phyloP scores from a whole-genome alignment of 2,113 vertebrate genomes.

The Corynorhinus townsendii region DNA sequence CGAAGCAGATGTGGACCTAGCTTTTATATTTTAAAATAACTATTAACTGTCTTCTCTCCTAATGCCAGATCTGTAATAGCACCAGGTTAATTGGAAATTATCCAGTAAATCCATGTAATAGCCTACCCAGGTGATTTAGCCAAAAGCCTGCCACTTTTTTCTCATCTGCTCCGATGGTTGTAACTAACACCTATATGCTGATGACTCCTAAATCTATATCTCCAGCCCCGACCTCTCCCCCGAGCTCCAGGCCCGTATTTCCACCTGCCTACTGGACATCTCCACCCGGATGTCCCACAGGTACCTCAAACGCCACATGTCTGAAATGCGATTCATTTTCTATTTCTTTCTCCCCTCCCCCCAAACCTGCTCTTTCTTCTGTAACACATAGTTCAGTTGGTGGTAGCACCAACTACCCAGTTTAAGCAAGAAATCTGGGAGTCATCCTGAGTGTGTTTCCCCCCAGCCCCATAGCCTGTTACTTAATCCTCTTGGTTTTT shows the following conservation, averaged over 20 bases:
- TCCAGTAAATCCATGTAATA: constrained; percentile 36
- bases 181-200: constrained; percentile 75
- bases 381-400: not conserved
- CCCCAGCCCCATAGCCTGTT: not conserved
- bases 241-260: constrained; percentile 74
- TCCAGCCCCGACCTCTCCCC: constrained; percentile 76
- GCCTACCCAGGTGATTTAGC: constrained; percentile 53
- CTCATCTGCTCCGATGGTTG: constrained; percentile 68
- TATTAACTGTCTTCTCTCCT: constrained; percentile 42
- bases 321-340: constrained; percentile 68
- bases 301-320: constrained; percentile 74
- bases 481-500: constrained; percentile 28
- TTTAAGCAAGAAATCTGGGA: constrained; percentile 37
- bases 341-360: constrained; percentile 50
- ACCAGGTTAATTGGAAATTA: constrained; percentile 47
- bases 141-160: constrained; percentile 62
- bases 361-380: constrained; percentile 30
- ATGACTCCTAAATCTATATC: constrained; percentile 74
- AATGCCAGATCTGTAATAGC: constrained; percentile 58
- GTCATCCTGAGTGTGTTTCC: constrained; percentile 39
- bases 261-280: constrained; percentile 77
- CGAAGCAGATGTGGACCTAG: not conserved
- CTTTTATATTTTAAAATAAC: constrained; percentile 55
- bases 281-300: constrained; percentile 76
- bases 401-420: not conserved